Evolutionary conservation across 2,113 vertebrate genomes (phyloP).

Genomic region (Malurus cyaneus): DNA sequence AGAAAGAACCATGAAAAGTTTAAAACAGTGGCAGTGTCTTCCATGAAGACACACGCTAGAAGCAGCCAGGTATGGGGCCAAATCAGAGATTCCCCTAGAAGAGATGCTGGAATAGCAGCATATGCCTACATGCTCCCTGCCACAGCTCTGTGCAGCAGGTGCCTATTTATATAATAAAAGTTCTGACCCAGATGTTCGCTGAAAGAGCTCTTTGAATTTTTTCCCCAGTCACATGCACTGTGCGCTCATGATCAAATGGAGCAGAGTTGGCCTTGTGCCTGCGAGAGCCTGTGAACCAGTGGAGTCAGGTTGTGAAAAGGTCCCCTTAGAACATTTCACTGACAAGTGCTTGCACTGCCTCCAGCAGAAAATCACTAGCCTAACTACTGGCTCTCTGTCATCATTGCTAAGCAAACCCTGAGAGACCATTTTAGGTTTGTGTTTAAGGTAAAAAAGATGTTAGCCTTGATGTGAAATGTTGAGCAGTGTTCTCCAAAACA

Average conservation of each 20-base stretch:
- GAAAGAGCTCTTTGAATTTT: not conserved
- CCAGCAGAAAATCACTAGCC: conserved; percentile 45
- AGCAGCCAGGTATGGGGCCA: not conserved
- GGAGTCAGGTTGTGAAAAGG: conserved; percentile 16
- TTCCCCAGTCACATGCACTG: not conserved
- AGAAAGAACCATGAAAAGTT: not conserved
- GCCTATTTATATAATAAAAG: not conserved
- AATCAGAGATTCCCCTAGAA: not conserved
- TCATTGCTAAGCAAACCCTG: not conserved
- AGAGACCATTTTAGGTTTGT: conserved; percentile 16
- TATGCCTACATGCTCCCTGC: not conserved
- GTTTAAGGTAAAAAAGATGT: conserved; percentile 42
- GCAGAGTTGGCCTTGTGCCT: not conserved
- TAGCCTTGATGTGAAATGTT: conserved; percentile 2
- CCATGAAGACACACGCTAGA: not conserved
- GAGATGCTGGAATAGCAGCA: not conserved
- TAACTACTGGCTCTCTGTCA: conserved; percentile 21
- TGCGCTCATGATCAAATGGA: not conserved
- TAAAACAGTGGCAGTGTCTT: not conserved
- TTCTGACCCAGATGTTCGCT: not conserved
- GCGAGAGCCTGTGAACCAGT: not conserved
- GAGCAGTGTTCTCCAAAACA: not conserved
- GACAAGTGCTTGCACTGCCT: conserved; percentile 48
- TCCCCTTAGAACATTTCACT: conserved; percentile 30
- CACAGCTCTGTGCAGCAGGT: not conserved